These are phyloP conservation scores for Hormaphis cornu DNA, from an alignment of 1,140 invertebrate genomes.

Conservation along the genomic window DNA sequence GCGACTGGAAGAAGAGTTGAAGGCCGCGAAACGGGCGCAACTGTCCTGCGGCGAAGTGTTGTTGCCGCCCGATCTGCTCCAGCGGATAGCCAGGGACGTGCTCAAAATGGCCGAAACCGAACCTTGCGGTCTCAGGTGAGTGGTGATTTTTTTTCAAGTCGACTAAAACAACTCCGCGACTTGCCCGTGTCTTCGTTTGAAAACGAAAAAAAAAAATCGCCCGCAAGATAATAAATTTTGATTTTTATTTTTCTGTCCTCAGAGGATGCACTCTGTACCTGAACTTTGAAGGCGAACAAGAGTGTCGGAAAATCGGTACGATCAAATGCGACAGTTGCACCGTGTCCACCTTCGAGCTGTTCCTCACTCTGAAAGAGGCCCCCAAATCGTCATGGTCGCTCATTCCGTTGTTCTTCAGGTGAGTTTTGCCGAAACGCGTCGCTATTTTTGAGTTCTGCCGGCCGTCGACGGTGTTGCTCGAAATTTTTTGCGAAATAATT, in stretches of 20 bases:
- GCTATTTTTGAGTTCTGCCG: background rate
- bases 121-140: constrained; percentile 63
- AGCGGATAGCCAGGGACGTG: constrained; percentile 62
- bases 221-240: background rate
- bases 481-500: background rate
- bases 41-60: constrained; percentile 69
- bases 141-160: constrained; percentile 13
- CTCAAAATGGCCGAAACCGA: constrained; percentile 70
- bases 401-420: constrained; percentile 76
- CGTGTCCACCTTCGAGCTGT: constrained; percentile 75
- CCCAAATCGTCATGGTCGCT: constrained; percentile 64
- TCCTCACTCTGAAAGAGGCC: constrained; percentile 71
- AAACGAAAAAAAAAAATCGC: background rate
- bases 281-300: constrained; percentile 57
- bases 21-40: constrained; percentile 65
- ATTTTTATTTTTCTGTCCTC: constrained; percentile 37
- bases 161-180: no score
- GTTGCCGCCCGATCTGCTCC: constrained; percentile 64
- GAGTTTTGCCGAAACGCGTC: constrained; percentile 43
- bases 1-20: constrained; percentile 61
- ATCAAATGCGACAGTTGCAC: constrained; percentile 73
- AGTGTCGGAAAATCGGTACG: constrained; percentile 51
- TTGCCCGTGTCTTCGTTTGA: no score
- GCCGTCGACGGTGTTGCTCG: background rate
- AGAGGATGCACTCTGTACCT: constrained; percentile 66